Evolutionary conservation across 2,113 vertebrate species (phyloP), one percentile per base, ranked within the genome.

Genomic region (Chaenogobius annularis): DNA sequence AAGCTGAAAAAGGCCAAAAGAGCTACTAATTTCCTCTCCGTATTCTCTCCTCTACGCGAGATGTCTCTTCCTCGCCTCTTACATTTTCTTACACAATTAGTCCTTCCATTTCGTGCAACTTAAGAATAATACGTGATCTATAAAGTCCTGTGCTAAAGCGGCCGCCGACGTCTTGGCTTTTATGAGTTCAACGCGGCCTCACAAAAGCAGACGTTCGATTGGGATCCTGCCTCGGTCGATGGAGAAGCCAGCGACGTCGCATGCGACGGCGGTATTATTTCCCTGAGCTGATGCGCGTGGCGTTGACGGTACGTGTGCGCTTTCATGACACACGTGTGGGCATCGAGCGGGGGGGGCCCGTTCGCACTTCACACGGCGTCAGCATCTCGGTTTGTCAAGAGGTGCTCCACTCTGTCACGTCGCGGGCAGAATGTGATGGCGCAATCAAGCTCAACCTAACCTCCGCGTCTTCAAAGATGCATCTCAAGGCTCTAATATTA

Each of bases 111-210:
- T 15, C 13, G 23, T 79, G 71, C 79, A 66, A 77, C 73, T n/a
- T n/a, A n/a, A 62, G 84, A 86, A 89, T 88, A 85, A 87, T 65
- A 85, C 81, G 85, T 87, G 73, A 85, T 72, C 43, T 62, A 19
- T 46, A 23, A 67, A 31, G 65, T 63, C 31, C 77, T 66, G 63
- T 75, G 43, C 58, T 68, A 71, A 75, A 46, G 64, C 68, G 20
- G 31, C 37, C 47, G 68, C 40, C 22, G 48, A 71, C 56, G 40
- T 8, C 66, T 56, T 6, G 10, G 55, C 46, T 26, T 83, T 70
- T 65, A 82, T 70, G 31, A 72, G 50, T 73, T 78, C 10, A 69
- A 68, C 6, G 59, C 19, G 43, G 20, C 35, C 5, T 35, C 19
- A 58, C 54, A 40, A 79, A 78, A 68, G 63, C 64, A 68, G 22